These are phyloP conservation scores for Yasuhikotakia modesta DNA, from an alignment of 2,797 vertebrate genomes.

Conservation along the genomic window DNA sequence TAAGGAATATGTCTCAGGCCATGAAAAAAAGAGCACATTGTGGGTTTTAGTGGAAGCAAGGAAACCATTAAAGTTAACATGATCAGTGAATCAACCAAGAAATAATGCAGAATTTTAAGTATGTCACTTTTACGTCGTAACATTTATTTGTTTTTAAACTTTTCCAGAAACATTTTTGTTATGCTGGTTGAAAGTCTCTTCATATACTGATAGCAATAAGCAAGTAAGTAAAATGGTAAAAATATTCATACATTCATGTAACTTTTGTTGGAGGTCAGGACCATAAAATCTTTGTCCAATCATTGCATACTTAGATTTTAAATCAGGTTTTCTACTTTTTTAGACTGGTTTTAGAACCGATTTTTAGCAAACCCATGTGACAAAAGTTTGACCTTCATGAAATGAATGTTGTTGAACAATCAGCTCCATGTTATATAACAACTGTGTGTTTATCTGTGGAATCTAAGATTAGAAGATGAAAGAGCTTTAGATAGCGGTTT, in stretches of 20 bases:
- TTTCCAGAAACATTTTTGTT: too few species aligned
- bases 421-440: background rate
- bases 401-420: background rate
- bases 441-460: background rate
- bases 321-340: background rate
- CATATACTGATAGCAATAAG: too few species aligned
- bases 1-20: background rate
- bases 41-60: background rate
- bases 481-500: background rate
- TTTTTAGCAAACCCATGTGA: background rate
- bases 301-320: background rate
- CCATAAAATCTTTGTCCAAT: too few species aligned
- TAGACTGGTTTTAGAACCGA: too few species aligned
- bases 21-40: background rate
- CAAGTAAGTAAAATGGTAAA: too few species aligned
- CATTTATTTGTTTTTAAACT: background rate
- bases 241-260: too few species aligned
- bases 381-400: background rate
- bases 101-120: background rate
- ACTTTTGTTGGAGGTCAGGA: too few species aligned
- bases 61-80: background rate
- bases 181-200: too few species aligned
- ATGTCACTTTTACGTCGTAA: background rate
- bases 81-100: background rate
- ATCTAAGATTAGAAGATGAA: conserved; percentile 2